These are phyloP conservation scores for Dolichopus griseipennis DNA, from an alignment of 2,888 invertebrate species.

Conservation along the genomic window DNA sequence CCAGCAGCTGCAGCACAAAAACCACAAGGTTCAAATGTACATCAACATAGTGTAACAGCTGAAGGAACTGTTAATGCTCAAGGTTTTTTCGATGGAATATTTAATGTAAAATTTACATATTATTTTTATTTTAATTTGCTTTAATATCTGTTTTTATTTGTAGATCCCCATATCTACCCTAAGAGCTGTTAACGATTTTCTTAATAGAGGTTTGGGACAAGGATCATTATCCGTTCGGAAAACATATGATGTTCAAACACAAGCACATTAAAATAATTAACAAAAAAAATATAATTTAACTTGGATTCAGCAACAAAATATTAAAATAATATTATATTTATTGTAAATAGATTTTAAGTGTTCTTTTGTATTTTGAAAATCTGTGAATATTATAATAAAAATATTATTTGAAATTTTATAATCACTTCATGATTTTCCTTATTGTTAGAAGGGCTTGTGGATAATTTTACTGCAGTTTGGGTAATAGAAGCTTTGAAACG, in stretches of 20 bases:
- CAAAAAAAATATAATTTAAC: too few relatives aligned
- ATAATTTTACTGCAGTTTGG: too few relatives aligned
- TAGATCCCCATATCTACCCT: conserved; percentile 9
- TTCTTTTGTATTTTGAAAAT: too few relatives aligned
- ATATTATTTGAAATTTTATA: too few relatives aligned
- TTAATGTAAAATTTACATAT: background rate
- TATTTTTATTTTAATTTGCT: too few relatives aligned
- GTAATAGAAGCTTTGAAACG: too few relatives aligned
- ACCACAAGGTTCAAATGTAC: background rate
- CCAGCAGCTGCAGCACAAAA: background rate
- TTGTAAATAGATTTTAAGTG: too few relatives aligned
- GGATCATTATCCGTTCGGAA: background rate
- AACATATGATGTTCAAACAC: background rate
- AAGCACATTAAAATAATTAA: background rate
- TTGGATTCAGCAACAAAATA: too few relatives aligned
- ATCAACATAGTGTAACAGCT: background rate
- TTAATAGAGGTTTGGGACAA: conserved; percentile 3
- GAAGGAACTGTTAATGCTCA: background rate
- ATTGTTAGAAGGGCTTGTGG: too few relatives aligned
- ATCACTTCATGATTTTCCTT: too few relatives aligned
- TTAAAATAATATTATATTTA: too few relatives aligned
- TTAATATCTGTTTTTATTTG: background rate
- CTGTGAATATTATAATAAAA: too few relatives aligned
- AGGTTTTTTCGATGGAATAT: conserved; percentile 5
- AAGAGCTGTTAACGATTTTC: conserved; percentile 7